Base-by-base conservation (phyloP, 2,888 invertebrate genomes). In the Spodoptera littoralis region DNA sequence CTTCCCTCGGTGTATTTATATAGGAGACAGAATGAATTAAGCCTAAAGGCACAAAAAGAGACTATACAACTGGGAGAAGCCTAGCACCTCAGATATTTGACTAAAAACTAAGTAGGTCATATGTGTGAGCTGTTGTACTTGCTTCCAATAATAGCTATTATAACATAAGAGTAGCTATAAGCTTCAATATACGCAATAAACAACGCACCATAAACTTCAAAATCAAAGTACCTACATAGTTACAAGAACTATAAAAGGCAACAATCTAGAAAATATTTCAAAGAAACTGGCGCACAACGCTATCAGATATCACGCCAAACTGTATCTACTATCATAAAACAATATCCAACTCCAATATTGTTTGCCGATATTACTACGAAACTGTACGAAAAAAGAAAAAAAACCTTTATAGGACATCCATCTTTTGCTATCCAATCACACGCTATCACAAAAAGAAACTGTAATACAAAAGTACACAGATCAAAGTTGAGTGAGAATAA, bases 271-370 rank as follows among this genome's bases (percentile, higher is more conserved):
- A 70, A 41, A 24, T 53, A 65, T 57, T 61, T 49, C 24, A 13
- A 59, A 46, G 53, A 70, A 70, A 65, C 52, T 36, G n/a, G 53
- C 46, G 45, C 54, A 67, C 60, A 45, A 69, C 45, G 67, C 70
- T 76, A 64, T 64, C 62, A 51, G 49, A 64, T 64, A 65, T 71
- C 59, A 66, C 53, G 60, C 53, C 58, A 69, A 74, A 43, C 62
- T 61, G 52, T 57, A 60, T 54, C 47, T 57, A 60, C 54, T 45
- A 62, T 68, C 74, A 65, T 80, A 79, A 80, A 78, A 72, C 65
- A 70, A 68, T 79, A 72, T 73, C 69, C 11, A 73, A 49, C 27
- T 51, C 47, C 76, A 76, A 80, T 80, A 80, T 80, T 76, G 69
- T 80, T 73, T 62, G 50, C 30, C 60, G 56, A 72, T 77, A 74